These are phyloP conservation scores for Hyles lineata DNA, from an alignment of 2,888 invertebrate genomes.

Conservation along the genomic window DNA sequence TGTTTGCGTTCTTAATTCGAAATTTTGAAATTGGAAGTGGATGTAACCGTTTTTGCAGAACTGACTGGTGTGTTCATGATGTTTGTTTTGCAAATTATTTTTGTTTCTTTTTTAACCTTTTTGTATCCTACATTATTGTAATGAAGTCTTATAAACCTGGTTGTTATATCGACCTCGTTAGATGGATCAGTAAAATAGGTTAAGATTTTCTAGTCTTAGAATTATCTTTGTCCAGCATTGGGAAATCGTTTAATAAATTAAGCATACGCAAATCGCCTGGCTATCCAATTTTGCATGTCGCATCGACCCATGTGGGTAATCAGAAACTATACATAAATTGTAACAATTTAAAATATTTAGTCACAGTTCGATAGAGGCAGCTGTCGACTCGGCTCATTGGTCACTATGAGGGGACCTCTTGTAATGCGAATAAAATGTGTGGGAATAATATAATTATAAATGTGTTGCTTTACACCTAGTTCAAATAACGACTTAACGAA, in stretches of 20 bases:
- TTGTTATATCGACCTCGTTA: too few species aligned
- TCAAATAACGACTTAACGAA: slow-evolving; percentile 2
- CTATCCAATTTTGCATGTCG: background rate
- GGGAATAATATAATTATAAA: slow-evolving; percentile 24
- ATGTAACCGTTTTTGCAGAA: background rate
- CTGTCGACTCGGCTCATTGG: slow-evolving; percentile 23
- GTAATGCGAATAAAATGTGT: slow-evolving; percentile 25
- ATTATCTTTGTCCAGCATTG: background rate
- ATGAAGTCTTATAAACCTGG: too few species aligned
- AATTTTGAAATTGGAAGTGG: slow-evolving; percentile 9
- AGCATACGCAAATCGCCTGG: too few species aligned
- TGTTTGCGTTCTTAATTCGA: slow-evolving; percentile 9
- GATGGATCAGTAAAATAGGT: too few species aligned
- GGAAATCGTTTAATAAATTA: too few species aligned
- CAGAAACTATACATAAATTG: slow-evolving; percentile 11
- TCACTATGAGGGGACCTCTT: slow-evolving; percentile 14
- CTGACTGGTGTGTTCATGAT: background rate
- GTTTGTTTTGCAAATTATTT: background rate
- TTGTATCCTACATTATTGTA: too few species aligned
- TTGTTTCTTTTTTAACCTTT: too few species aligned
- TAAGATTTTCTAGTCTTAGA: too few species aligned
- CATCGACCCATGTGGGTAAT: slow-evolving; percentile 6
- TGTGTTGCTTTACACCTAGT: background rate
- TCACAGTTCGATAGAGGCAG: slow-evolving; percentile 16
- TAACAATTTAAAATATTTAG: slow-evolving; percentile 24